Evolutionary conservation across 2,797 vertebrate genomes (phyloP).

Genomic region (Phrynocephalus guinanensis): DNA sequence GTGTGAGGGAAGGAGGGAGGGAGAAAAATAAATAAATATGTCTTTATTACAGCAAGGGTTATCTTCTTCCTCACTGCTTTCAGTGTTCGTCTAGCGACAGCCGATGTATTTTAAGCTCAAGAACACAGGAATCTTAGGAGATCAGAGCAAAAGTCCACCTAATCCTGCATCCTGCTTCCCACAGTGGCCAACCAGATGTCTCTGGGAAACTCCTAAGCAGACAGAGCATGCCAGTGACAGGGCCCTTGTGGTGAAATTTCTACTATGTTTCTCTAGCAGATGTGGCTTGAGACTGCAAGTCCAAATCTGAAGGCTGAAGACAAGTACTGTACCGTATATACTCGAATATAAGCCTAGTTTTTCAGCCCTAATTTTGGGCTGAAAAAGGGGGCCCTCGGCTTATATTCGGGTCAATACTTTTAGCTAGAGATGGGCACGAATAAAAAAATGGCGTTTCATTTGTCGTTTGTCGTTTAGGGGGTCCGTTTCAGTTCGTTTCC

Average conservation of each 20-base stretch:
- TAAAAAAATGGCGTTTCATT: too few species aligned
- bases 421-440: too few species aligned
- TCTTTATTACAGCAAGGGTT: neutral
- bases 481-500: too few species aligned
- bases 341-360: too few species aligned
- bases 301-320: neutral
- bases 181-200: neutral
- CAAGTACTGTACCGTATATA: neutral
- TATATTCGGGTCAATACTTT: too few species aligned
- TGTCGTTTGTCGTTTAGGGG: too few species aligned
- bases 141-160: neutral
- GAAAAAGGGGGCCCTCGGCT: too few species aligned
- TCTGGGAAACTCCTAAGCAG: neutral
- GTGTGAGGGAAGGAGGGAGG: neutral
- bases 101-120: neutral
- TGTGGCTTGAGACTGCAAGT: neutral
- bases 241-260: too few species aligned
- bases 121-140: neutral
- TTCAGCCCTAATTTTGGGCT: too few species aligned
- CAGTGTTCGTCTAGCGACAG: neutral
- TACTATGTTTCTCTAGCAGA: neutral
- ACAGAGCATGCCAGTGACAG: neutral
- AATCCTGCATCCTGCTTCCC: neutral
- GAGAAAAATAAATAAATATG: neutral
- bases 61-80: neutral